Evolutionary conservation across 2,888 invertebrate species (phyloP).

Genomic region (Phaonia tiefii): DNA sequence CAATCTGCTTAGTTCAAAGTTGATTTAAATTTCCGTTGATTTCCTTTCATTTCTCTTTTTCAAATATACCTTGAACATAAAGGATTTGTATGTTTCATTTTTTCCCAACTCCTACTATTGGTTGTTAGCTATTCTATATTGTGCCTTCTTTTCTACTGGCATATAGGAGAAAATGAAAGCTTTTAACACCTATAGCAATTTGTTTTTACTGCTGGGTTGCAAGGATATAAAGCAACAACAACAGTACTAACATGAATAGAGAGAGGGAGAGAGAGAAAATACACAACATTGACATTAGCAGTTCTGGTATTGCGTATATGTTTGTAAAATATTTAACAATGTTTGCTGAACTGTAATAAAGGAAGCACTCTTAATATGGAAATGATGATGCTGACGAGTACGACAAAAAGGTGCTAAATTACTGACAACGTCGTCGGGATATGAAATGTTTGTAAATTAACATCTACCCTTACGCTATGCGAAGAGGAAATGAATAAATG

Average conservation of each 20-base stretch:
- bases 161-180: constrained; percentile 27
- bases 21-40: constrained; percentile 72
- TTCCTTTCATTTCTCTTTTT: constrained; percentile 50
- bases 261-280: constrained; percentile 1
- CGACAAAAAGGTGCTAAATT: neutral
- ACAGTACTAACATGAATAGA: neutral
- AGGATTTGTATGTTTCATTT: constrained; percentile 3
- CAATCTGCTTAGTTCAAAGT: constrained; percentile 69
- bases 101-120: too few species aligned
- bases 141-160: neutral
- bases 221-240: neutral
- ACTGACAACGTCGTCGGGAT: neutral
- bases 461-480: neutral
- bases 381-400: neutral
- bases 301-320: constrained; percentile 13
- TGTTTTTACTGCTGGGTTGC: constrained; percentile 24
- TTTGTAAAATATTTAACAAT: constrained; percentile 34
- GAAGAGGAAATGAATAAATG: constrained; percentile 5
- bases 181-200: constrained; percentile 55
- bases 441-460: neutral
- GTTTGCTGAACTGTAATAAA: constrained; percentile 36
- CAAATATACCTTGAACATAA: constrained; percentile 13
- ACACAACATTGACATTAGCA: constrained; percentile 36
- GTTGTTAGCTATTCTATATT: constrained; percentile 10
- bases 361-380: constrained; percentile 23